A percentile compares a stretch with the other conserved stretches of the same genome.
Conservation (phyloP, 1,140 invertebrate genomes). For the Hyles euphorbiae region DNA sequence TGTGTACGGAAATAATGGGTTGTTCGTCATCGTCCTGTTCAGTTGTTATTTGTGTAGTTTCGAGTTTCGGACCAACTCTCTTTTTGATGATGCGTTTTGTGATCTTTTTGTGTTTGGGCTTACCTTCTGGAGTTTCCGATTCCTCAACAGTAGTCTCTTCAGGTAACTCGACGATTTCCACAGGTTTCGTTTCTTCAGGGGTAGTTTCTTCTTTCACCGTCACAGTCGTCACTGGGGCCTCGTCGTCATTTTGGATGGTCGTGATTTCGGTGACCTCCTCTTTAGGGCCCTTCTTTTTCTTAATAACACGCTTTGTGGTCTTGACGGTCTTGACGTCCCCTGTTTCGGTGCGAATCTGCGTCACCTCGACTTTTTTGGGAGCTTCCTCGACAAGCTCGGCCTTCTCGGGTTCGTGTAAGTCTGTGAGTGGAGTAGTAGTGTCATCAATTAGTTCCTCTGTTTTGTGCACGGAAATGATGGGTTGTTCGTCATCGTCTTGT, state of each 20-base stretch:
- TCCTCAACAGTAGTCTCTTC: constrained; percentile 1
- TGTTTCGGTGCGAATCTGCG: background rate
- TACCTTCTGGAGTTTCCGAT: background rate
- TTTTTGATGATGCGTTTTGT: background rate
- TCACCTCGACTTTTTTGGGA: background rate
- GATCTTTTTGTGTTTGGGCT: background rate
- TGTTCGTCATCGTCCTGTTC: background rate
- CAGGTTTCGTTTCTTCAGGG: background rate
- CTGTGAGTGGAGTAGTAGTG: background rate
- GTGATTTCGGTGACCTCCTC: constrained; percentile 53
- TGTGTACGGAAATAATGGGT: background rate
- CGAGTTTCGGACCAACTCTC: background rate
- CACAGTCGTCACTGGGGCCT: background rate
- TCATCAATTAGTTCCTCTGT: constrained; percentile 2
- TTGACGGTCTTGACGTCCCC: constrained; percentile 8
- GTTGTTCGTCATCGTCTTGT: background rate
- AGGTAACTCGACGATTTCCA: background rate
- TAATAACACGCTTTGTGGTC: constrained; percentile 9
- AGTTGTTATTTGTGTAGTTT: background rate
- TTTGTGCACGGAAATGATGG: constrained; percentile 1
- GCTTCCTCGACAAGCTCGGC: background rate
- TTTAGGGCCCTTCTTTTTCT: constrained; percentile 17
- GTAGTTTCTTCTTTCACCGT: constrained; percentile 9
- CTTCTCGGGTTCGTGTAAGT: background rate
- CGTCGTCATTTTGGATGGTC: background rate